A percentile compares a stretch with the other conserved stretches of the same genome.
Evolutionary conservation across 2,888 invertebrate genomes (phyloP).

Genomic region (Bibio marci): DNA sequence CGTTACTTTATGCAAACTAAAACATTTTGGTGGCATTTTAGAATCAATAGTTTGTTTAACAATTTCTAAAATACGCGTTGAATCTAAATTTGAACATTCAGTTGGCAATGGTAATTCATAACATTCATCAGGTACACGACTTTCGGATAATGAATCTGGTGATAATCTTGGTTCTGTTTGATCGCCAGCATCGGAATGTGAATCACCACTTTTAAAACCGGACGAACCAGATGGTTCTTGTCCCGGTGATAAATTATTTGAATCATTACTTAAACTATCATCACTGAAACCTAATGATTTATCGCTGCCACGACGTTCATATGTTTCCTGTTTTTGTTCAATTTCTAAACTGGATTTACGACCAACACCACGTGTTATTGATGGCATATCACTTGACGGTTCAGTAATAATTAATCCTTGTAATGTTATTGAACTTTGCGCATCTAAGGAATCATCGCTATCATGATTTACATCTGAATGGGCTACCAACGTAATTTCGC

Average conservation of each 20-base stretch:
- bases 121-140: conserved; percentile 24
- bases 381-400: conserved; percentile 57
- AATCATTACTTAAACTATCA: conserved; percentile 54
- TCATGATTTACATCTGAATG: conserved; percentile 55
- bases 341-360: conserved; percentile 49
- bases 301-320: conserved; percentile 46
- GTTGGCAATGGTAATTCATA: conserved; percentile 65
- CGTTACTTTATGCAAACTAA: conserved; percentile 32
- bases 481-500: conserved; percentile 62
- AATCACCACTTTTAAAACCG: conserved; percentile 36
- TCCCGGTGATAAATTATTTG: conserved; percentile 36
- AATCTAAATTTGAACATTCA: conserved; percentile 61
- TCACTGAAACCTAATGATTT: conserved; percentile 53
- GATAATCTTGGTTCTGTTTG: conserved; percentile 27
- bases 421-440: conserved; percentile 29
- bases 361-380: conserved; percentile 64
- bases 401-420: conserved; percentile 50
- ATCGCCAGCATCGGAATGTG: conserved; percentile 39
- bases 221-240: conserved; percentile 37
- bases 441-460: conserved; percentile 50
- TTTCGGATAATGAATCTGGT: conserved; percentile 23
- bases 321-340: conserved; percentile 26
- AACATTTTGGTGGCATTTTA: conserved; percentile 54
- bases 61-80: conserved; percentile 61
- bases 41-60: conserved; percentile 65